Base-by-base conservation (phyloP, 2,888 invertebrate species). In the Sclerodermus sp. region DNA sequence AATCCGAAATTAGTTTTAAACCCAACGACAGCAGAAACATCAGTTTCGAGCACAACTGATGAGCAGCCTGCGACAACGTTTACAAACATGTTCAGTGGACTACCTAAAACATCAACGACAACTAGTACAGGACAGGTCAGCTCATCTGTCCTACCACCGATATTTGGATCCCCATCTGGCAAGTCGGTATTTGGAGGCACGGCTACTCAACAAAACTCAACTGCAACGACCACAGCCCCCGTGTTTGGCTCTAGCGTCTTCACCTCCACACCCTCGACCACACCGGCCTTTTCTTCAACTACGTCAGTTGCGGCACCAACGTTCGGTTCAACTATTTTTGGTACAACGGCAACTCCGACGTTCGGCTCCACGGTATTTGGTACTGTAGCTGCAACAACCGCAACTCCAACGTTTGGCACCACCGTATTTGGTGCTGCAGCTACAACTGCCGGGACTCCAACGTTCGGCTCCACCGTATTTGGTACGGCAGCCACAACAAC, bases 231-330 rank as follows among this genome's bases (percentile, higher is more conserved):
- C 4, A n/a, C n/a, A n/a, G n/a, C n/a, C n/a, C n/a, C 50, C 2
- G 30, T 45, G n/a, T 58, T 55, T 2, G 52, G 41, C 13, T 18
- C 44, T n/a, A n/a, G n/a, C n/a, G n/a, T n/a, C n/a, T n/a, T n/a
- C n/a, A n/a, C n/a, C n/a, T n/a, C n/a, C n/a, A n/a, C n/a, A n/a
- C n/a, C n/a, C n/a, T n/a, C n/a, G n/a, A n/a, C n/a, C n/a, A n/a
- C n/a, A n/a, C n/a, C n/a, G n/a, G n/a, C n/a, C n/a, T n/a, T n/a
- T n/a, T n/a, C n/a, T n/a, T n/a, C n/a, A n/a, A n/a, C n/a, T n/a
- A n/a, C n/a, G n/a, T n/a, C n/a, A n/a, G n/a, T n/a, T n/a, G n/a
- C n/a, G 34, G 17, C 2, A 30, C 47, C 13, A 10, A 13, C 12
- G 6, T 30, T 30, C 30, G 30, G 30, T 30, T n/a, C n/a, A n/a